Conservation (phyloP, 23 tunicate species). For the Halocynthia roretzi region DNA sequence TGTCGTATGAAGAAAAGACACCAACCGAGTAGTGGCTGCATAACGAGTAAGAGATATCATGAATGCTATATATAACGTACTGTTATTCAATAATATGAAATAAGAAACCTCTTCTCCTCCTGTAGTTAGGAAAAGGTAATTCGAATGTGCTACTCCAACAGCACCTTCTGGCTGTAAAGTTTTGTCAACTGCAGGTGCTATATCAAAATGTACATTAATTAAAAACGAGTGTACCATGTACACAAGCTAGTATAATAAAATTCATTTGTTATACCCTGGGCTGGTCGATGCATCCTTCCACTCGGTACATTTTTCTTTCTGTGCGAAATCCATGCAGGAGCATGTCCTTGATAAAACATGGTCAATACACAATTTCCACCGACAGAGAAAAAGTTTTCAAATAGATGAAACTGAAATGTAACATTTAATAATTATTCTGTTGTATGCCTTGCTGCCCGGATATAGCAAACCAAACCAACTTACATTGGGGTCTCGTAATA, state of each 20-base stretch:
- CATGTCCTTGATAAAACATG: constrained; percentile 69
- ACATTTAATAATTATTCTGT: not conserved
- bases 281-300: constrained; percentile 18
- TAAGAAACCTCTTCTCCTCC: constrained; percentile 65
- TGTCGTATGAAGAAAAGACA: constrained; percentile 73
- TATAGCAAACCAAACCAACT: not conserved
- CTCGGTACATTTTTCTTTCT: constrained; percentile 24
- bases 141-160: not conserved
- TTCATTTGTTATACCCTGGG: constrained; percentile 23
- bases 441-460: not conserved
- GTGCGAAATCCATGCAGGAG: constrained; percentile 61
- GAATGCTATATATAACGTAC: not conserved
- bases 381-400: constrained; percentile 64
- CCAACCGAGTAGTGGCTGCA: constrained; percentile 58
- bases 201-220: not conserved
- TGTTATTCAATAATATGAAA: not conserved
- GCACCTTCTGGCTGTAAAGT: not conserved
- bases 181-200: not conserved
- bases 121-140: constrained; percentile 63
- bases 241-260: not conserved
- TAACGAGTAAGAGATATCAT: not conserved
- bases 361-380: constrained; percentile 51
- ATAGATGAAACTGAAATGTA: constrained; percentile 46
- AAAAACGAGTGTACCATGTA: not conserved
- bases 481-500: constrained; percentile 68